phyloP scores from a whole-genome alignment of 2,113 vertebrate genomes.

The Nothocercus julius region DNA sequence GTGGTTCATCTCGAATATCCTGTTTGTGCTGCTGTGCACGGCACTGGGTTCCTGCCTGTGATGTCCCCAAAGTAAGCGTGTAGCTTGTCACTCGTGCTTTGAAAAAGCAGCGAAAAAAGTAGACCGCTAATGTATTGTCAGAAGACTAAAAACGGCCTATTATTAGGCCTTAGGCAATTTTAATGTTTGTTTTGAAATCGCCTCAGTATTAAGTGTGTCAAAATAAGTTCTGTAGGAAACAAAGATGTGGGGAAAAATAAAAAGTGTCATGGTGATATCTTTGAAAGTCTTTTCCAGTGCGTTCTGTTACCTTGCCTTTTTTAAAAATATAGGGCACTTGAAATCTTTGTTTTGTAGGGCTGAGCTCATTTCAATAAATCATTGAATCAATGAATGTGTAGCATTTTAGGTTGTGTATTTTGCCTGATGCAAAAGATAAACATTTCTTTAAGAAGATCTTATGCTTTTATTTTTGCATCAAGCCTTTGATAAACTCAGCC shows the following conservation, averaged over 20 bases:
- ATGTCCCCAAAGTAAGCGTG: background rate
- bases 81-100: background rate
- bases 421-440: background rate
- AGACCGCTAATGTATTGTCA: background rate
- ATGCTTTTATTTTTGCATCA: background rate
- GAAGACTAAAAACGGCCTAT: background rate
- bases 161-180: background rate
- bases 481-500: background rate
- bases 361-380: background rate
- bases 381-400: background rate
- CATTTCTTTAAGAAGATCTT: background rate
- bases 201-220: background rate
- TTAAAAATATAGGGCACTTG: background rate
- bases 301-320: background rate
- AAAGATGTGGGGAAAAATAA: background rate
- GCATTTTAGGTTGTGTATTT: background rate
- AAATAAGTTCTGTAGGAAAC: background rate
- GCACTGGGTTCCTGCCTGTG: background rate
- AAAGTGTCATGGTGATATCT: background rate
- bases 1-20: fast-evolving
- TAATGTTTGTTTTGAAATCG: background rate
- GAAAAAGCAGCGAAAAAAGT: background rate
- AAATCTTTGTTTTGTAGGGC: background rate
- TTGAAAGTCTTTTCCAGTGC: background rate
- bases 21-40: background rate